Conservation (phyloP, 2,888 invertebrate species). For the Smittia aterrima region DNA sequence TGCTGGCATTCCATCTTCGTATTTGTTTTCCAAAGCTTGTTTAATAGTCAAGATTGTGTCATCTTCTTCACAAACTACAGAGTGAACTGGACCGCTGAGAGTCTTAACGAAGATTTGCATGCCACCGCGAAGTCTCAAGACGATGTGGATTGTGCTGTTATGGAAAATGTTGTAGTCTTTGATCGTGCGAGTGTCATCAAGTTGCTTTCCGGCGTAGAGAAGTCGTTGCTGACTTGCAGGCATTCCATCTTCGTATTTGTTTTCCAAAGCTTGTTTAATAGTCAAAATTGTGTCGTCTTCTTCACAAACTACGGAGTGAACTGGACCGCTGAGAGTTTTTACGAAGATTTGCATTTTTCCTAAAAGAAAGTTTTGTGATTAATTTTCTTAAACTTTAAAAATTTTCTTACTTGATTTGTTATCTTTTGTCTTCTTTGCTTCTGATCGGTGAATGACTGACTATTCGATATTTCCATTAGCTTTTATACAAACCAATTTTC, state of each 20-base stretch:
- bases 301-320: constrained; percentile 46
- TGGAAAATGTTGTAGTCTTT: constrained; percentile 69
- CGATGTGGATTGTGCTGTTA: constrained; percentile 60
- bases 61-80: constrained; percentile 48
- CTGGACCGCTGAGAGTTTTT: constrained; percentile 53
- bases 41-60: constrained; percentile 63
- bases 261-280: constrained; percentile 56
- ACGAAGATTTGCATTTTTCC: constrained; percentile 57
- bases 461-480: too few relatives aligned
- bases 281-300: constrained; percentile 61
- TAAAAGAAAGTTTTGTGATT: background rate
- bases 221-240: constrained; percentile 61
- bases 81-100: constrained; percentile 55
- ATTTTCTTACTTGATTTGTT: background rate
- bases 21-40: constrained; percentile 49
- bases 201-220: constrained; percentile 65
- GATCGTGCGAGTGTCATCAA: constrained; percentile 67
- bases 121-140: constrained; percentile 56
- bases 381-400: background rate
- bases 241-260: constrained; percentile 54
- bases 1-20: constrained; percentile 57
- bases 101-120: constrained; percentile 57
- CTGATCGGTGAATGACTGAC: too few relatives aligned
- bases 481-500: too few relatives aligned
- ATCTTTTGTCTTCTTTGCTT: too few relatives aligned